A percentile compares a stretch with the other conserved stretches of the same genome.
phyloP scores from a whole-genome alignment of 2,113 vertebrate species.

The Ictalurus punctatus region DNA sequence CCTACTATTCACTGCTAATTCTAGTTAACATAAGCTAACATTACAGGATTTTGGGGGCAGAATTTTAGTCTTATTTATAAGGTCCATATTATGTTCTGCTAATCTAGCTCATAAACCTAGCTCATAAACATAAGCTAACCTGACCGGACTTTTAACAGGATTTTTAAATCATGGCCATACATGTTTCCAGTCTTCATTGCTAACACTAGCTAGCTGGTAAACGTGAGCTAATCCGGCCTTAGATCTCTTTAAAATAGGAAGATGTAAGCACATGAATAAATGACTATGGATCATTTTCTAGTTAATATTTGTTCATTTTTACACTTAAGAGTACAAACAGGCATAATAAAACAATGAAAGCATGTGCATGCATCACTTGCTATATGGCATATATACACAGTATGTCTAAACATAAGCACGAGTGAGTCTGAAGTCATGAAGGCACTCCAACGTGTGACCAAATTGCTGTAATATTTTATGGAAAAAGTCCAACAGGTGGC shows the following conservation, averaged over 20 bases:
- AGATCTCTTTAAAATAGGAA: too few relatives aligned
- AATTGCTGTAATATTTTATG: neutral
- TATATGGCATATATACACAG: too few relatives aligned
- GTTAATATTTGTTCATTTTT: neutral
- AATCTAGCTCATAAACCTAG: neutral
- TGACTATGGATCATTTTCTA: neutral
- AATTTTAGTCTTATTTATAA: neutral
- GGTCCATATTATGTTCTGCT: neutral
- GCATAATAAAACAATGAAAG: neutral
- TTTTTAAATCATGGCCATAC: neutral
- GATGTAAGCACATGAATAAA: neutral
- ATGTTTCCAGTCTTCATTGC: neutral
- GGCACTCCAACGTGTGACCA: neutral
- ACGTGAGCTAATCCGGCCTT: neutral
- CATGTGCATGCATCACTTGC: neutral
- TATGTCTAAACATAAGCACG: neutral
- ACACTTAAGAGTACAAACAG: neutral
- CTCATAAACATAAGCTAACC: neutral
- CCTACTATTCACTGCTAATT: neutral
- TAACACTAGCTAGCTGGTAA: neutral
- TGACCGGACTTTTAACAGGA: neutral
- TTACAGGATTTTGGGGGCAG: neutral
- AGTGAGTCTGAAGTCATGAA: neutral
- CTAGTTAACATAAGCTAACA: neutral
- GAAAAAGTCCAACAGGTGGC: conserved; percentile 44